A percentile compares a stretch with the other conserved stretches of the same genome.
Evolutionary conservation across 2,888 invertebrate species (phyloP).

Genomic region (Tubulanus polymorphus): DNA sequence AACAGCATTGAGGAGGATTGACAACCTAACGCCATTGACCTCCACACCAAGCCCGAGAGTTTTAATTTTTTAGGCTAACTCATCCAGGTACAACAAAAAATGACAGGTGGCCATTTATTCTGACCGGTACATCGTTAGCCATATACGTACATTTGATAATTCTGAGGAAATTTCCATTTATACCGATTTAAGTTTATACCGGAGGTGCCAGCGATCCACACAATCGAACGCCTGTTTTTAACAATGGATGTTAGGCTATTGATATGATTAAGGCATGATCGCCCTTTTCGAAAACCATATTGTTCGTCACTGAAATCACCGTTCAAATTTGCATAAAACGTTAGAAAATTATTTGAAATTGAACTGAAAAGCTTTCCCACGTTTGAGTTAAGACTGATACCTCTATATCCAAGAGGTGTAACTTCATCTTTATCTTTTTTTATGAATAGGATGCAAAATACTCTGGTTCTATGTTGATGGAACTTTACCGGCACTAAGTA

Average conservation of each 20-base stretch:
- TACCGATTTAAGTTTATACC: background rate
- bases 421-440: background rate
- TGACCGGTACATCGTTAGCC: background rate
- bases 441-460: background rate
- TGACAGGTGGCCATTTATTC: slow-evolving; percentile 4
- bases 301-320: slow-evolving; percentile 10
- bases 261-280: slow-evolving; percentile 12
- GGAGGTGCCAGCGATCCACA: too few relatives aligned
- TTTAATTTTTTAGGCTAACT: slow-evolving; percentile 9
- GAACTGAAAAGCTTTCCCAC: background rate
- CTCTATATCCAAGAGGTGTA: background rate
- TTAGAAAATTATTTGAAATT: background rate
- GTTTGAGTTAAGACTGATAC: background rate
- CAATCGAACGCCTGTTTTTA: slow-evolving; percentile 3
- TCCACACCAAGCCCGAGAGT: slow-evolving; percentile 5
- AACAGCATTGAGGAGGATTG: slow-evolving; percentile 12
- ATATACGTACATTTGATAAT: slow-evolving; percentile 13
- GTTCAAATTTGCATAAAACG: background rate
- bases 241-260: slow-evolving; percentile 9
- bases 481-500: background rate
- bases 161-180: slow-evolving; percentile 10
- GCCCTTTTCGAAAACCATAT: slow-evolving; percentile 12
- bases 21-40: slow-evolving; percentile 1
- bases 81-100: slow-evolving; percentile 7
- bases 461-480: background rate